Base-by-base conservation (phyloP, 2,113 vertebrate genomes). In the Pseudonaja textilis region DNA sequence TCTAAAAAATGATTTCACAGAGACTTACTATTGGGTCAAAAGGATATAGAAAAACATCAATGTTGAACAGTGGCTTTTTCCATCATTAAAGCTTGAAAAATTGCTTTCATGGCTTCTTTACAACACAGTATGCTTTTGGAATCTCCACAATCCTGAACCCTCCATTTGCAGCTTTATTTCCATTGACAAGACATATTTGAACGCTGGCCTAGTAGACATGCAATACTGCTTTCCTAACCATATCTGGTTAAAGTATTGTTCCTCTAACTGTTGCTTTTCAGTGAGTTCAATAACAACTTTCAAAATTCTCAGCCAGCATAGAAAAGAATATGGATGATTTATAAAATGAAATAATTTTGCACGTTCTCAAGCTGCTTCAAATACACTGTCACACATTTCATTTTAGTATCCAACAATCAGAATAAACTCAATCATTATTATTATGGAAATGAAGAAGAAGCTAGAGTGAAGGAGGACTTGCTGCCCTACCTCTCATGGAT, bases 171-270 rank as follows among this genome's bases (percentile, higher is more conserved):
- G 94, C 93, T 34, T 42, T 14, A 91, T 89, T 45, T 93, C 26
- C 85, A 88, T 89, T 57, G 85, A 29, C 6, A 93, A 93, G 26
- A 85, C 94, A 94, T 92, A 54, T 18, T 94, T 94, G 93, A 74
- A 55, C 91, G 9, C 88, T 34, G 39, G 42, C 5, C 1, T 47
- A 57, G 54, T n/a, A 4, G 94, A 93, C 91, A 59, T 91, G 94
- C 91, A 39, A 86, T 93, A 18, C 25, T 91, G 39, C 57, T 95
- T 96, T 96, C 87, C 47, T 87, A 45, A 87, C 94, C 85, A 95
- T 88, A 56, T 56, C 87, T 88, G 87, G 55, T 54, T 55, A 88
- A 20, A 88, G 85, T 25, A 11, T 26, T 25, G 9, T 22, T 85
- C 81, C 81, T 42, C 16, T 47, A 47, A 86, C 42, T 45, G 39